Evolutionary conservation across 1,140 invertebrate genomes (phyloP), one percentile per base, ranked within the genome.

Genomic region (Drosophila rhopaloa): DNA sequence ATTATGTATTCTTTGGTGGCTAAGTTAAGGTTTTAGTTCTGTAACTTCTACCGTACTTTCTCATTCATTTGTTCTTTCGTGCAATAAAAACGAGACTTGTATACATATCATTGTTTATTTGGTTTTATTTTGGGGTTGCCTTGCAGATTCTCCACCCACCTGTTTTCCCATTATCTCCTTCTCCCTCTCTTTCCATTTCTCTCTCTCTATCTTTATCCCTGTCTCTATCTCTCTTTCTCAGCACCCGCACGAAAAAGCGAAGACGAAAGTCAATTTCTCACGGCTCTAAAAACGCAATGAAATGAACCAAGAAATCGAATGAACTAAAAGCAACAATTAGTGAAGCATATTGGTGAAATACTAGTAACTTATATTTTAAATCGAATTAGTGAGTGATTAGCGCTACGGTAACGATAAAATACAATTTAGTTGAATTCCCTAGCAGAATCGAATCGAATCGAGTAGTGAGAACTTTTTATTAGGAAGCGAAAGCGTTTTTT

Each of bases 61-160:
- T 67, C 53, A 70, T 70, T 71, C 54, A 37, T 59, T 75, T 65
- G 46, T 67, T 73, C 35, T 62, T 75, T 76, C 71, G 83, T 68
- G 66, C 75, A 88, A 88, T 86, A 82, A 81, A 76, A 82, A 62
- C 60, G 66, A 88, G 66, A 67, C 56, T 77, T 77, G 65, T 77
- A 86, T 82, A 82, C 83, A 86, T 86, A 86, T 88, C 76, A 82
- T 79, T 81, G 70, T 86, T 86, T 78, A 24, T 68, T 57, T 67
- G 44, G 57, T 86, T 63, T 74, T 60, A 50, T 62, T 78, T 76
- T 57, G 46, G 44, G 38, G 40, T 35, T 48, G 11, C 14, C 24
- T 37, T n/a, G 8, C 62, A 46, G 51, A 65, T 48, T 41, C 55
- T 41, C 5, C 13, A 38, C 9, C n/a, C 32, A 14, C n/a, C 29